These are phyloP conservation scores for Thunnus maccoyii DNA, from an alignment of 2,113 vertebrate genomes.

Conservation along the genomic window DNA sequence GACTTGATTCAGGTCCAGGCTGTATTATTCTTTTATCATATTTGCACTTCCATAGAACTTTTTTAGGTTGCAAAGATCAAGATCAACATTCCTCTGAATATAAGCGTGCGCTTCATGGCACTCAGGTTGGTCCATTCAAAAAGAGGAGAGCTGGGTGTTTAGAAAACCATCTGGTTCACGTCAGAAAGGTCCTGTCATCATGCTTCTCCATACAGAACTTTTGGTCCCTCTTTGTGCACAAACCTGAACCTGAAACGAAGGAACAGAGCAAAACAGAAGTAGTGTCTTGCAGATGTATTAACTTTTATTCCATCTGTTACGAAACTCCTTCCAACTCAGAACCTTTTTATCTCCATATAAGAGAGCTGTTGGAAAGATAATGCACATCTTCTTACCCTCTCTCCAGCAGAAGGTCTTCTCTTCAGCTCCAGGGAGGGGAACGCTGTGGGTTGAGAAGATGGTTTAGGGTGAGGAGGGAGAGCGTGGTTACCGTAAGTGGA, in stretches of 20 bases:
- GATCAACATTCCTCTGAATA: constrained; percentile 58
- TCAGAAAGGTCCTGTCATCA: constrained; percentile 45
- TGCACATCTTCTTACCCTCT: constrained; percentile 57
- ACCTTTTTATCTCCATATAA: constrained; percentile 14
- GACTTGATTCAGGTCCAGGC: constrained; percentile 63
- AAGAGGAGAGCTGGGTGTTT: constrained; percentile 29
- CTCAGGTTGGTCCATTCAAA: constrained; percentile 62
- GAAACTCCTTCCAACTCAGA: constrained; percentile 12
- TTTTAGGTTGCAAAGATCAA: constrained; percentile 54
- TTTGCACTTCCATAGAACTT: constrained; percentile 51
- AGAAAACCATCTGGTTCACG: constrained; percentile 40
- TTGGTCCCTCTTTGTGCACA: constrained; percentile 15
- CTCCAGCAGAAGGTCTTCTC: constrained; percentile 55
- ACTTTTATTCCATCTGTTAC: constrained; percentile 59
- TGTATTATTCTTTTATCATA: constrained; percentile 50
- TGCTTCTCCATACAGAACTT: constrained; percentile 7
- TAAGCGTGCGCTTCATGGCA: constrained; percentile 41
- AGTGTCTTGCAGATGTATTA: constrained; percentile 42
- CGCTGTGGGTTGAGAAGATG: constrained; percentile 68
- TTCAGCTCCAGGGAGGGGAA: constrained; percentile 39
- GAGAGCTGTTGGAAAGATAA: constrained; percentile 24
- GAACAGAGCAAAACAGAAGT: constrained; percentile 35
- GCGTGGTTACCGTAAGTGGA: constrained; percentile 72
- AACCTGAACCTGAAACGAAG: constrained; percentile 54
- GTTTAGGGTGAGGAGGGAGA: constrained; percentile 72